phyloP scores from a whole-genome alignment of 2,797 vertebrate genomes.

The Dromococcyx pavoninus region DNA sequence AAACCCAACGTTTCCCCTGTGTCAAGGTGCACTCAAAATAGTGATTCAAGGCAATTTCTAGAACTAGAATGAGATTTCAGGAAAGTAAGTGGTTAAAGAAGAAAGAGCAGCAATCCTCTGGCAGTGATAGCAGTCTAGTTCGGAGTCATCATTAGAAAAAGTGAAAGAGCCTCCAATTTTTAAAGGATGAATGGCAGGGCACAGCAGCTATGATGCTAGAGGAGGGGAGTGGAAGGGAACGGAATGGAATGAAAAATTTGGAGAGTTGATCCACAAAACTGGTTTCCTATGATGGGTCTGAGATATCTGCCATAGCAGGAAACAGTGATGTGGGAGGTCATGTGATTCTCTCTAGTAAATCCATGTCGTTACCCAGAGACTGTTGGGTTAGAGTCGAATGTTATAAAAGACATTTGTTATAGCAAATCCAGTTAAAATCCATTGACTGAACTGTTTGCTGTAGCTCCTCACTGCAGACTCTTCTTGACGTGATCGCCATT shows the following conservation, averaged over 20 bases:
- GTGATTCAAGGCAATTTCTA: neutral
- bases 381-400: neutral
- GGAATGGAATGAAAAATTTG: neutral
- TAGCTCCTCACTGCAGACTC: neutral
- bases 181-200: neutral
- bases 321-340: neutral
- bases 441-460: neutral
- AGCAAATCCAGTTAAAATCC: neutral
- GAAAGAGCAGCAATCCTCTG: neutral
- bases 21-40: neutral
- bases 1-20: neutral
- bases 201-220: neutral
- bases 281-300: neutral
- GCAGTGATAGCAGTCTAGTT: neutral
- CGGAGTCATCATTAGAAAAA: neutral
- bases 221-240: neutral
- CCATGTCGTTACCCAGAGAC: neutral
- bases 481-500: neutral
- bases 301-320: neutral
- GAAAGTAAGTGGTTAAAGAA: neutral
- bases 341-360: neutral
- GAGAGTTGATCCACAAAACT: neutral
- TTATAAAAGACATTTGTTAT: neutral
- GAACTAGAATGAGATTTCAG: neutral
- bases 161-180: neutral